Evolutionary conservation across 2,797 vertebrate genomes (phyloP), one percentile per base, ranked within the genome.

Genomic region (Takifugu ocellatus): DNA sequence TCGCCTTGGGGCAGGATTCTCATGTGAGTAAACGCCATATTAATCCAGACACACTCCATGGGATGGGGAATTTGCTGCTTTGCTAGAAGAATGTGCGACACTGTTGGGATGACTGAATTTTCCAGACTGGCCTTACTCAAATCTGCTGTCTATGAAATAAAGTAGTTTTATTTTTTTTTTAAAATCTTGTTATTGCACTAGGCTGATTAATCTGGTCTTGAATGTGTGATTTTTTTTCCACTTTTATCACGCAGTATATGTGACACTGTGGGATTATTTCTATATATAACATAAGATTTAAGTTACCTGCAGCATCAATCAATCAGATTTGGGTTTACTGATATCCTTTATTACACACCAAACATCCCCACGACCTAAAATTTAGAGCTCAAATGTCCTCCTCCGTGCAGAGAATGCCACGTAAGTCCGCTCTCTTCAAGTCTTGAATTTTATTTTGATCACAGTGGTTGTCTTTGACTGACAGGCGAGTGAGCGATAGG

Each of bases 381-480:
- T 75, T 68, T 68, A 15, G 59, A 43, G 31, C 52, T 24, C 56
- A 75, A 12, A 39, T 39, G 36, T 39, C 14, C 70, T 58, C 43
- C 54, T 51, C 46, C 3, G 51, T 54, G 78, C 76, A 77, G 78
- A 77, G 79, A 83, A 84, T 67, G 82, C 81, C 84, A 78, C 65
- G 72, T 72, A 76, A 75, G 78, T 84, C 73, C 6, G 25, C 82
- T 84, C 56, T 65, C 70, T 70, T 86, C 74, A 69, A 74, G 83
- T 85, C 73, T 77, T 2, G 66, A 83, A 61, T 88, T 84, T 85
- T 82, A 87, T 83, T 83, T 85, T 85, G 82, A 86, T 81, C 81
- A 77, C 82, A 67, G 83, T 78, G 75, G 72, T 81, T 83, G 68
- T 75, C 59, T 75, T 62, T 86, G 88, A 88, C 73, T 88, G 89